Evolutionary conservation across 2,113 vertebrate genomes (phyloP), one percentile per base, ranked within the genome.

Genomic region (Myrmecophaga tridactyla): DNA sequence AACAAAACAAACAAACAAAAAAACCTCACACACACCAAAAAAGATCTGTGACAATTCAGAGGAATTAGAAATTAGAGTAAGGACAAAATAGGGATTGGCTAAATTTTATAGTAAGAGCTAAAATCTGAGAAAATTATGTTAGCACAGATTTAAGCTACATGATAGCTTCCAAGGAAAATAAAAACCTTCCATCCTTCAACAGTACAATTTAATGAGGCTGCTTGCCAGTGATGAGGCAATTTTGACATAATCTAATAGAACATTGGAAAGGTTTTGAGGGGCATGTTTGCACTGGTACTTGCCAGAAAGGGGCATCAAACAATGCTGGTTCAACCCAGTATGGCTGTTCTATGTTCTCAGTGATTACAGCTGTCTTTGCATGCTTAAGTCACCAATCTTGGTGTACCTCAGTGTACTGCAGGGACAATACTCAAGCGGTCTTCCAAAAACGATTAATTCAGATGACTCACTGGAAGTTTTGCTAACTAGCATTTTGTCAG

Each of bases 81-180:
- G 48, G 48, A 67, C 91, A 84, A 92, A 95, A 85, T 36, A 31
- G 20, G 70, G 27, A 90, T 51, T 34, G 13, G 56, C 51, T 90
- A 41, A 51, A 87, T 51, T 90, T 58, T 81, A 48, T 46, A 76
- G 31, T 84, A 70, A 86, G 20, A 81, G 29, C 69, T 41, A 81
- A 89, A 93, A 88, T 69, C 73, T 65, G 75, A 93, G 23, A 75
- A 92, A 93, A 96, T 60, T 86, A 87, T n/a, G 31, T n/a, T 63
- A 48, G 56, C 36, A 62, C 34, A 91, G 67, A 93, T 86, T 91
- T 72, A 91, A 83, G 34, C n/a, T 94, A 58, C 51, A 65, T 89
- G 89, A 83, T 36, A 83, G 25, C 69, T 93, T 95, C 17, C 27
- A 72, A 86, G 86, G 36, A 89, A 96, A 95, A 89, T 80, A 89